phyloP scores from a whole-genome alignment of 2,113 vertebrate genomes.

The Petroica traversi region DNA sequence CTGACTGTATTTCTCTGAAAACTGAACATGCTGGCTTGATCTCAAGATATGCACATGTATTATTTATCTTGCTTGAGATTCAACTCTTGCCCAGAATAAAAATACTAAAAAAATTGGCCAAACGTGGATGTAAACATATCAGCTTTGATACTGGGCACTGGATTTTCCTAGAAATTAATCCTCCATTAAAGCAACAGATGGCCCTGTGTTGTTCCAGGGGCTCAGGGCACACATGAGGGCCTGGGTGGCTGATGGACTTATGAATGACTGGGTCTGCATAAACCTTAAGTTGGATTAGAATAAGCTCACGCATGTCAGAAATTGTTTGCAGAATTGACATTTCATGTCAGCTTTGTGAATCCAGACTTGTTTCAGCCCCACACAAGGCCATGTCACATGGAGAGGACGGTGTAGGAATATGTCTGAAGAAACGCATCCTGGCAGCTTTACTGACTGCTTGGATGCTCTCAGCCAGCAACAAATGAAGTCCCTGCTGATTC shows the following conservation, averaged over 20 bases:
- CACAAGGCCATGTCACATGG: not conserved
- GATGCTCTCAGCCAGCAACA: not conserved
- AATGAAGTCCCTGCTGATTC: constrained; percentile 37
- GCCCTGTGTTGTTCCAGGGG: constrained; percentile 5
- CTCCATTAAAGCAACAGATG: constrained; percentile 61
- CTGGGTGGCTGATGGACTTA: constrained; percentile 28
- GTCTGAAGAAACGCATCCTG: not conserved
- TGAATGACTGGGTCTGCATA: constrained; percentile 46
- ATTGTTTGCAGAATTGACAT: not conserved
- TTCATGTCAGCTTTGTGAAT: not conserved
- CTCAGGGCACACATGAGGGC: not conserved
- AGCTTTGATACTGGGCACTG: not conserved
- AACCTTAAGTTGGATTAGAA: constrained; percentile 56
- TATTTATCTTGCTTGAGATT: not conserved
- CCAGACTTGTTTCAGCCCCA: not conserved
- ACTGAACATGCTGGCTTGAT: not conserved
- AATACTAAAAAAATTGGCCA: not conserved
- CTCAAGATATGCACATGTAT: not conserved
- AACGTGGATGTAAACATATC: constrained; percentile 23
- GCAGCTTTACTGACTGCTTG: not conserved
- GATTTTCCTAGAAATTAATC: constrained; percentile 68
- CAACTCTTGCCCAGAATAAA: not conserved
- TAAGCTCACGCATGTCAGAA: constrained; percentile 33
- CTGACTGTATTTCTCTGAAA: not conserved
- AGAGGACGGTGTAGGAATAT: not conserved